Conservation (phyloP, 1,140 invertebrate species). For the Pectinophora gossypiella region DNA sequence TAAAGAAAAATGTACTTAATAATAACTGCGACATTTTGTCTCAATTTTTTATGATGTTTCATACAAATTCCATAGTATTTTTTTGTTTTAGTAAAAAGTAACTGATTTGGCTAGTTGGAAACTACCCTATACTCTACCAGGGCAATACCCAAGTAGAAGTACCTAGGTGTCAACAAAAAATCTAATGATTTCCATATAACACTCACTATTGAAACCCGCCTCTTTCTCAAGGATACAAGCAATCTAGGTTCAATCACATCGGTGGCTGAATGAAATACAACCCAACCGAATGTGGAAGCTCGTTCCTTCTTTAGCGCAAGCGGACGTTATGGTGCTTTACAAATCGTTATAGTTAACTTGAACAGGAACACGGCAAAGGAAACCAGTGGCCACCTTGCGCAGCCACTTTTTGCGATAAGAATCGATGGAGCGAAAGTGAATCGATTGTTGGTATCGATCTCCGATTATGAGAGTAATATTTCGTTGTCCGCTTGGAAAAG, state of each 20-base stretch:
- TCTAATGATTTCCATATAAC: no score
- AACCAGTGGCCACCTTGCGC: slow-evolving; percentile 23
- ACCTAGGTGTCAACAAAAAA: no score
- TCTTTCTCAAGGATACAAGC: slow-evolving; percentile 56
- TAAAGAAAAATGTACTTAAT: no score
- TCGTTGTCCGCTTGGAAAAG: slow-evolving; percentile 18
- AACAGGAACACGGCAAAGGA: slow-evolving; percentile 35
- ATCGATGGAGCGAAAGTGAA: slow-evolving; percentile 61
- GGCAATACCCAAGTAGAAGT: no score
- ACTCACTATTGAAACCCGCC: slow-evolving; percentile 35
- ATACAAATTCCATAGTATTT: no score
- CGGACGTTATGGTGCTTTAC: slow-evolving; percentile 8
- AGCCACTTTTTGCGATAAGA: slow-evolving; percentile 53
- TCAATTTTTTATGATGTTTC: no score
- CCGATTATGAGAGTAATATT: slow-evolving; percentile 29
- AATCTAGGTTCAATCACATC: slow-evolving; percentile 62
- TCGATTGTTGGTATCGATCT: slow-evolving; percentile 46
- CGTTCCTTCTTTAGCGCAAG: slow-evolving; percentile 11
- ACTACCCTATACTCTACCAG: no score
- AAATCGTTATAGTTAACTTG: slow-evolving; percentile 23
- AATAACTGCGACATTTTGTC: no score
- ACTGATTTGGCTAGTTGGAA: no score
- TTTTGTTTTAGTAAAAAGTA: no score
- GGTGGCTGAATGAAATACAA: slow-evolving; percentile 58
- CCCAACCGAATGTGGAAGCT: slow-evolving; percentile 21